Percentiles rank a stretch among this genome's conserved stretches.
Evolutionary conservation across 2,888 invertebrate species (phyloP).

Genomic region (Aphrophora alni): DNA sequence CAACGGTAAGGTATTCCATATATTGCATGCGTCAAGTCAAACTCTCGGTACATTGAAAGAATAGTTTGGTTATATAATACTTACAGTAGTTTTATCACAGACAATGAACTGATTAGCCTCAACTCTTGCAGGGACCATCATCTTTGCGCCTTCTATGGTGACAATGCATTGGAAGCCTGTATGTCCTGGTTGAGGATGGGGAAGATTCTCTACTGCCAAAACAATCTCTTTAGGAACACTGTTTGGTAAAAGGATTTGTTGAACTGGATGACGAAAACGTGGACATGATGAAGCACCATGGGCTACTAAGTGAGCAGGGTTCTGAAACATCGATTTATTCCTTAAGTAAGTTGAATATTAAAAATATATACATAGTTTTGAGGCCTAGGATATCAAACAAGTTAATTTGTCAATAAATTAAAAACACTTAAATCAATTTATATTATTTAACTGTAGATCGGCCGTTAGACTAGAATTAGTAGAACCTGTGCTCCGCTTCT

Average conservation of each 20-base stretch:
- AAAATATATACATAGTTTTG: constrained; percentile 33
- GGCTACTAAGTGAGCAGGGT: constrained; percentile 63
- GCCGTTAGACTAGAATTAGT: no score
- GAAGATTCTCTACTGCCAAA: constrained; percentile 88
- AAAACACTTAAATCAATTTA: no score
- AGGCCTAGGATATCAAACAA: background rate
- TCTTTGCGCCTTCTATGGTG: constrained; percentile 87
- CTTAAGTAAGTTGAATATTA: no score
- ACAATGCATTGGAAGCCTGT: constrained; percentile 92
- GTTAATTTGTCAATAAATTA: background rate
- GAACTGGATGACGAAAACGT: constrained; percentile 76
- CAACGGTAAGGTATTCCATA: no score
- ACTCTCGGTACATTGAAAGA: no score
- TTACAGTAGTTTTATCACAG: constrained; percentile 87
- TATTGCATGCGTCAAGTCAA: no score
- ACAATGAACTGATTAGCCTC: constrained; percentile 81
- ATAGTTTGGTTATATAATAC: no score
- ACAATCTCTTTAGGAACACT: constrained; percentile 88
- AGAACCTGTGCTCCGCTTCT: no score
- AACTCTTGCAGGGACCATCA: constrained; percentile 86
- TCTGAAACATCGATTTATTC: no score
- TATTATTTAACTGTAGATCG: no score
- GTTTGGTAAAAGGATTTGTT: constrained; percentile 82
- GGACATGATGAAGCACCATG: constrained; percentile 77
- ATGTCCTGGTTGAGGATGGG: constrained; percentile 87